These are phyloP conservation scores for Ectobius pallidus DNA, from an alignment of 2,888 invertebrate genomes.

Conservation along the genomic window DNA sequence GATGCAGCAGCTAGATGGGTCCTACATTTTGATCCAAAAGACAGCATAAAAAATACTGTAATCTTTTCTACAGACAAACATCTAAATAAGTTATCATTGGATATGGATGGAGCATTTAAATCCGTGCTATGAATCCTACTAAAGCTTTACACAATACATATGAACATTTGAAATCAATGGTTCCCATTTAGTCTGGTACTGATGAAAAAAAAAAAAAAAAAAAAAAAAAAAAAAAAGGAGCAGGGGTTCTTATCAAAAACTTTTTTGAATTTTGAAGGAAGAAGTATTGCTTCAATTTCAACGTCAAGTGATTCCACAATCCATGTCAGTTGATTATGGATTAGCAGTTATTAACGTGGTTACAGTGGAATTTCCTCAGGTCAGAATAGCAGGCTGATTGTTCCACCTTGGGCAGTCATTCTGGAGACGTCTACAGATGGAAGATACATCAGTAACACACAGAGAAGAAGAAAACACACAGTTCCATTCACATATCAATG, in stretches of 20 bases:
- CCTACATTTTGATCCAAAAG: neutral
- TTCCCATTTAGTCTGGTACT: neutral
- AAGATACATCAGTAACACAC: neutral
- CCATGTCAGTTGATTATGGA: neutral
- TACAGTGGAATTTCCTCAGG: neutral
- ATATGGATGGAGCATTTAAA: neutral
- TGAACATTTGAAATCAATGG: neutral
- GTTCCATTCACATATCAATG: neutral
- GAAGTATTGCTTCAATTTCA: too few relatives aligned
- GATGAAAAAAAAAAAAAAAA: neutral
- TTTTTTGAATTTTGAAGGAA: too few relatives aligned
- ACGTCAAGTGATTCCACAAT: neutral
- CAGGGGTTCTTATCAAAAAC: neutral
- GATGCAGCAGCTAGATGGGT: neutral
- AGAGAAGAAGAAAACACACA: neutral
- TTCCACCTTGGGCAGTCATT: neutral
- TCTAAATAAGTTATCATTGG: neutral
- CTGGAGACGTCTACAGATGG: neutral
- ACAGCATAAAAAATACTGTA: neutral
- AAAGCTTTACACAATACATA: neutral
- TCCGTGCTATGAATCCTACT: neutral
- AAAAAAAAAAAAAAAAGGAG: too few relatives aligned
- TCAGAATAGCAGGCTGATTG: neutral
- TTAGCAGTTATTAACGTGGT: neutral
- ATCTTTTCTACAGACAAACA: neutral